Evolutionary conservation across 1,140 invertebrate genomes (phyloP).

Genomic region (Drosophila lacertosa): DNA sequence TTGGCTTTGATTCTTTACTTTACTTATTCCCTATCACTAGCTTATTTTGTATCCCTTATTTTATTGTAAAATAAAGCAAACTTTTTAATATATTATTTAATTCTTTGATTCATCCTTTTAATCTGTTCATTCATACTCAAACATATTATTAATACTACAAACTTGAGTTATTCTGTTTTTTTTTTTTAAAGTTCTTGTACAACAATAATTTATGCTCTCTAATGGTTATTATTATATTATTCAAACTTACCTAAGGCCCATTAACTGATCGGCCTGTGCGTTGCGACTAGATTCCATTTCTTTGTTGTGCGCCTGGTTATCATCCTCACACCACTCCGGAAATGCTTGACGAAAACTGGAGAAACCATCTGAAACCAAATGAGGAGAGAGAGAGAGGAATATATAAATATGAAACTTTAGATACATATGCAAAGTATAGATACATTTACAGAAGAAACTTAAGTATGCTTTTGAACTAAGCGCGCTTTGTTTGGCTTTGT

Average conservation of each 20-base stretch:
- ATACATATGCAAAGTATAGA: slow-evolving; percentile 35
- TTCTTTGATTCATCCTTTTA: too few relatives aligned
- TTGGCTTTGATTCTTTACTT: too few relatives aligned
- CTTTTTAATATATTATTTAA: too few relatives aligned
- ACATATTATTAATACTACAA: too few relatives aligned
- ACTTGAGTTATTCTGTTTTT: too few relatives aligned
- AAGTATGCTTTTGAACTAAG: slow-evolving; percentile 48
- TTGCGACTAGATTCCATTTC: slow-evolving; percentile 84
- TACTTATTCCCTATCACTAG: too few relatives aligned
- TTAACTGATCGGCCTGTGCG: slow-evolving; percentile 85
- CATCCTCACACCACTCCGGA: slow-evolving; percentile 94
- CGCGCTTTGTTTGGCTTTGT: slow-evolving; percentile 24
- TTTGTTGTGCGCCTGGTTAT: slow-evolving; percentile 74
- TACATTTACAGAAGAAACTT: slow-evolving; percentile 13
- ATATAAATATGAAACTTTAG: slow-evolving; percentile 42
- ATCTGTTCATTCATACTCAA: too few relatives aligned
- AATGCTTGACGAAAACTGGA: slow-evolving; percentile 91
- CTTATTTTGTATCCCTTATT: too few relatives aligned
- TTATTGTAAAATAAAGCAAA: too few relatives aligned
- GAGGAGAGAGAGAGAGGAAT: slow-evolving; percentile 3
- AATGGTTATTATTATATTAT: too few relatives aligned
- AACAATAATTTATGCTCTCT: too few relatives aligned
- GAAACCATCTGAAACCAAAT: slow-evolving; percentile 90
- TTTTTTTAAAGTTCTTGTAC: too few relatives aligned
- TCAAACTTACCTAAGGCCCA: slow-evolving; percentile 84